A percentile compares a stretch with the other conserved stretches of the same genome.
Evolutionary conservation across 2,888 invertebrate genomes (phyloP).

Genomic region (Drosophila pseudotakahashii): DNA sequence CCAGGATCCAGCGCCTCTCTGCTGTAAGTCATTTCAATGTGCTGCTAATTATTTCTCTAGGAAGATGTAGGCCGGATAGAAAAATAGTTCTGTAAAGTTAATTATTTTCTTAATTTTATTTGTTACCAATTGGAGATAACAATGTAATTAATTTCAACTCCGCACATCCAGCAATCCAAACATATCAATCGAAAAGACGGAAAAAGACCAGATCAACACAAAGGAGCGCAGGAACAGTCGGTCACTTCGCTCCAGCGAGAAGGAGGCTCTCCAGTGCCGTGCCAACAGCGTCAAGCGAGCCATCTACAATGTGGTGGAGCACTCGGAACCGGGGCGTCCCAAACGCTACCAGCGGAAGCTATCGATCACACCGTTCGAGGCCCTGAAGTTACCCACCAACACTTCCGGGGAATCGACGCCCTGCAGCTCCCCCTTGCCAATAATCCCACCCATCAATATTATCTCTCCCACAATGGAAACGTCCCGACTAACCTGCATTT

Average conservation of each 20-base stretch:
- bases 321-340: constrained; percentile 87
- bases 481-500: constrained; percentile 86
- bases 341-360: constrained; percentile 85
- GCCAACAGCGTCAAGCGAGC: constrained; percentile 94
- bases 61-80: too few relatives aligned
- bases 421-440: constrained; percentile 81
- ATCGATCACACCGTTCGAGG: constrained; percentile 83
- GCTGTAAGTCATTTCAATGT: constrained; percentile 57
- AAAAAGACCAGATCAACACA: constrained; percentile 85
- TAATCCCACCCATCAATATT: constrained; percentile 83
- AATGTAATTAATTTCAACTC: too few relatives aligned
- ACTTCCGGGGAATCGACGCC: constrained; percentile 82
- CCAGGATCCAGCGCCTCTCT: constrained; percentile 54
- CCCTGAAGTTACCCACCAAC: constrained; percentile 79
- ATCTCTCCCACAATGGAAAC: constrained; percentile 84
- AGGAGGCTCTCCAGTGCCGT: constrained; percentile 87
- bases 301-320: constrained; percentile 91
- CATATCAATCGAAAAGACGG: constrained; percentile 85
- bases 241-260: constrained; percentile 85
- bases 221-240: constrained; percentile 84
- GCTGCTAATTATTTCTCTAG: too few relatives aligned
- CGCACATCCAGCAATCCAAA: constrained; percentile 77
- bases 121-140: too few relatives aligned
- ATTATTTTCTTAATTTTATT: too few relatives aligned
- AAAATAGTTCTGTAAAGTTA: too few relatives aligned